Percentiles rank a stretch among this genome's conserved stretches.
Evolutionary conservation across 2,113 vertebrate species (phyloP).

Genomic region (Sander vitreus): DNA sequence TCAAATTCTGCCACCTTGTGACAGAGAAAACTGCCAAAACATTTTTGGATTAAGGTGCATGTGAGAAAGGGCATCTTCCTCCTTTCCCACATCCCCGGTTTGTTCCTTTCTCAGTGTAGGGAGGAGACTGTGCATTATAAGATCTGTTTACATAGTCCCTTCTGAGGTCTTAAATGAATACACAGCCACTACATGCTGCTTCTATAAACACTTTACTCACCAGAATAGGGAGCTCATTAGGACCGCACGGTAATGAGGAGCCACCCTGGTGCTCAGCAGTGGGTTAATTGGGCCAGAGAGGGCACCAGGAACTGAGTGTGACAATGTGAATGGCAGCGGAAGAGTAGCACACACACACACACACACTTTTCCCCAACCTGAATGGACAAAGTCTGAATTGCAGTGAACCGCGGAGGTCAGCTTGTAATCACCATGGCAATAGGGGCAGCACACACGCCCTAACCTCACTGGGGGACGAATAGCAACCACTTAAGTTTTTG

Average conservation of each 20-base stretch:
- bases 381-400: constrained; percentile 66
- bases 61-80: neutral
- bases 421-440: constrained; percentile 80
- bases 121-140: constrained; percentile 39
- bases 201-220: constrained; percentile 57
- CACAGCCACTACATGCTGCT: constrained; percentile 28
- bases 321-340: constrained; percentile 57
- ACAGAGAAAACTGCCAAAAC: constrained; percentile 27
- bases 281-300: constrained; percentile 80
- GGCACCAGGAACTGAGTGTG: constrained; percentile 58
- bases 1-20: constrained; percentile 25
- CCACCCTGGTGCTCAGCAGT: constrained; percentile 72
- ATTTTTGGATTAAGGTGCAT: constrained; percentile 17
- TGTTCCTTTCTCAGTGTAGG: neutral
- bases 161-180: constrained; percentile 61
- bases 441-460: constrained; percentile 54
- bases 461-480: constrained; percentile 54
- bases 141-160: constrained; percentile 71
- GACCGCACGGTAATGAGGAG: constrained; percentile 69
- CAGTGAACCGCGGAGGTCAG: constrained; percentile 67
- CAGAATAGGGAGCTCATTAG: constrained; percentile 73
- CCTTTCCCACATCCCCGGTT: neutral
- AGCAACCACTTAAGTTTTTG: constrained; percentile 76
- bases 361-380: constrained; percentile 55
- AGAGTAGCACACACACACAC: constrained; percentile 25